Percentiles rank a stretch among this genome's conserved stretches.
These are phyloP conservation scores for Eonycteris spelaea DNA, from an alignment of 2,113 vertebrate species.

Conservation along the genomic window DNA sequence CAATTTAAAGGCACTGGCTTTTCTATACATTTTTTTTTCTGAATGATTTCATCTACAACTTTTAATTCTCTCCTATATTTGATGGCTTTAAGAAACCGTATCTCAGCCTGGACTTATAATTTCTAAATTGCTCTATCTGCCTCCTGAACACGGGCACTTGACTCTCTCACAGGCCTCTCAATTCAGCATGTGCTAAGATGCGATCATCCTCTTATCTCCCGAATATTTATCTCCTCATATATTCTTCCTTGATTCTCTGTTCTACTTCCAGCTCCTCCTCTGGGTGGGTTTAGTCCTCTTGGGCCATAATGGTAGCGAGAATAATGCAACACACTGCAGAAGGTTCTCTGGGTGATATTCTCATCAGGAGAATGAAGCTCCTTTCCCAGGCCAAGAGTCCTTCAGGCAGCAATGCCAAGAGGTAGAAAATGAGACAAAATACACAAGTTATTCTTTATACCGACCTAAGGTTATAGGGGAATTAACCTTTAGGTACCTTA, in stretches of 20 bases:
- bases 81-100: background rate
- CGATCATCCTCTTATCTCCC: background rate
- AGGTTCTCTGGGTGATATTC: background rate
- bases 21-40: conserved; percentile 4
- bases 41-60: background rate
- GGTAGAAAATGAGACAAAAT: background rate
- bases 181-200: background rate
- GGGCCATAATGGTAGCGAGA: accelerated
- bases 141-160: background rate
- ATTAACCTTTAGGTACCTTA: background rate
- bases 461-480: background rate
- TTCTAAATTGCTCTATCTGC: background rate
- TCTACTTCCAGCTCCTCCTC: background rate
- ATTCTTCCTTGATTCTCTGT: background rate
- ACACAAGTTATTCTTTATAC: background rate
- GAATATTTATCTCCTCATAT: background rate
- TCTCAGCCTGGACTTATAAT: background rate
- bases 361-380: background rate
- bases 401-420: background rate
- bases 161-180: background rate
- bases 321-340: background rate
- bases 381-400: background rate
- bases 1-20: conserved; percentile 18
- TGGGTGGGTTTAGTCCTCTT: background rate
- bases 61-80: background rate